Conservation (phyloP, 2,113 vertebrate species). For the Cathartes aura region DNA sequence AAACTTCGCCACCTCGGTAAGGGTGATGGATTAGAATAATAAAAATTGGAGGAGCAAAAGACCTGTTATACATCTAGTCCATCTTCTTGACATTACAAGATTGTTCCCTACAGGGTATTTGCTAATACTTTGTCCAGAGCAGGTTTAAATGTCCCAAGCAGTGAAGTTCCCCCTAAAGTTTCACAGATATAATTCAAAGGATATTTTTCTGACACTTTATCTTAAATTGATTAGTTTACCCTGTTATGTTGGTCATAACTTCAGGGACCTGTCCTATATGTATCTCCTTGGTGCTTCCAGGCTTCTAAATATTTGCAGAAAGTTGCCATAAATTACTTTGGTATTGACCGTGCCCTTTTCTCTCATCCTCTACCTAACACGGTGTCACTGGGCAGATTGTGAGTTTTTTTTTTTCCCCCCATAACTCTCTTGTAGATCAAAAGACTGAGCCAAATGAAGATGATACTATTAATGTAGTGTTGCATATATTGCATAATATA, state of each 20-base stretch:
- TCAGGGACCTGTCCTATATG: not conserved
- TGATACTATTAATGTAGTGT: not conserved
- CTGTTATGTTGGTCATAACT: not conserved
- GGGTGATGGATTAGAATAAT: conserved; percentile 43
- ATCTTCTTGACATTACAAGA: not conserved
- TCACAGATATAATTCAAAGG: not conserved
- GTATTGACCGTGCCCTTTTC: not conserved
- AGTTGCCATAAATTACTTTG: not conserved
- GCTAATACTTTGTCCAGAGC: not conserved
- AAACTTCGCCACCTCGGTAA: not conserved
- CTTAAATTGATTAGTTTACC: not conserved
- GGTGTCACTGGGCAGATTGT: not conserved
- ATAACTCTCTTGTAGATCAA: not conserved
- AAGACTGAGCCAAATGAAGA: not conserved
- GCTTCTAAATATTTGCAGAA: not conserved
- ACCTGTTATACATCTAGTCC: conserved; percentile 22
- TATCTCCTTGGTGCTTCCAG: not conserved
- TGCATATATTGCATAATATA: not conserved
- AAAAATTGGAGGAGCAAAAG: conserved; percentile 46
- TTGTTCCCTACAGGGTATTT: conserved; percentile 19
- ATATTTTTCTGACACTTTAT: not conserved
- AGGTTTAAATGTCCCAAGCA: conserved; percentile 29
- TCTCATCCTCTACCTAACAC: not conserved
- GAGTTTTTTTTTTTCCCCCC: rapidly evolving
- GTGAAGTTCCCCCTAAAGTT: not conserved